Evolutionary conservation across 1,140 invertebrate genomes (phyloP).

Genomic region (Mesaphorura yosii): DNA sequence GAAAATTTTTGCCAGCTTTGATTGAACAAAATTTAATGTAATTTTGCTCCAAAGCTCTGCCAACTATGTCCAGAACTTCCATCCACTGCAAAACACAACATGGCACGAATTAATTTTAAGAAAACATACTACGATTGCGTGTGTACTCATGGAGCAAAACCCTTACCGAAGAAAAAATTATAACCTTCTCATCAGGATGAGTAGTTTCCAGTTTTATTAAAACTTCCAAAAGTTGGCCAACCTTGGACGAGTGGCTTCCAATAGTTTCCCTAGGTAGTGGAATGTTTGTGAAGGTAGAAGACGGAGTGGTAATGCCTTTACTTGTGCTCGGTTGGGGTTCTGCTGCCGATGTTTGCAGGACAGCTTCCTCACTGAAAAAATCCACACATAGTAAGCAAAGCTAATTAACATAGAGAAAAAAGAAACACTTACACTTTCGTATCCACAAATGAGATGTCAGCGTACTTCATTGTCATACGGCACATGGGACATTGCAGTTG

Average conservation of each 20-base stretch:
- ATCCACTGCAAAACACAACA: slow-evolving; percentile 43
- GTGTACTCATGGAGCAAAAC: too few species aligned
- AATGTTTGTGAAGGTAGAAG: not conserved
- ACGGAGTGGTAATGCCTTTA: not conserved
- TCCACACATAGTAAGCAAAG: too few species aligned
- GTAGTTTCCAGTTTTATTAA: slow-evolving; percentile 45
- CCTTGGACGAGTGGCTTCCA: slow-evolving; percentile 59
- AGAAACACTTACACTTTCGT: slow-evolving; percentile 32
- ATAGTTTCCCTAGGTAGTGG: slow-evolving; percentile 31
- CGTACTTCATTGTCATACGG: slow-evolving; percentile 42
- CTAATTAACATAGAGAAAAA: too few species aligned
- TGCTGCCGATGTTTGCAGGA: too few species aligned
- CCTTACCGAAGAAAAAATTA: slow-evolving; percentile 59
- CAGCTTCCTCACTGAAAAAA: too few species aligned
- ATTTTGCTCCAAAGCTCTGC: slow-evolving; percentile 49
- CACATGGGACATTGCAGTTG: slow-evolving; percentile 51
- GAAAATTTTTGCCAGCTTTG: slow-evolving; percentile 37
- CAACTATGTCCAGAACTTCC: slow-evolving; percentile 50
- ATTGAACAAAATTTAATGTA: slow-evolving; percentile 40
- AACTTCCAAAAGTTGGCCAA: slow-evolving; percentile 51
- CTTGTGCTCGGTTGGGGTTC: too few species aligned
- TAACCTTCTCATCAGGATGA: slow-evolving; percentile 50
- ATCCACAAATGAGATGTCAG: slow-evolving; percentile 50
- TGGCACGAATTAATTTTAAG: too few species aligned
- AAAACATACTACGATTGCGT: too few species aligned